Evolutionary conservation across 2,113 vertebrate species (phyloP).

Genomic region (Apus apus): DNA sequence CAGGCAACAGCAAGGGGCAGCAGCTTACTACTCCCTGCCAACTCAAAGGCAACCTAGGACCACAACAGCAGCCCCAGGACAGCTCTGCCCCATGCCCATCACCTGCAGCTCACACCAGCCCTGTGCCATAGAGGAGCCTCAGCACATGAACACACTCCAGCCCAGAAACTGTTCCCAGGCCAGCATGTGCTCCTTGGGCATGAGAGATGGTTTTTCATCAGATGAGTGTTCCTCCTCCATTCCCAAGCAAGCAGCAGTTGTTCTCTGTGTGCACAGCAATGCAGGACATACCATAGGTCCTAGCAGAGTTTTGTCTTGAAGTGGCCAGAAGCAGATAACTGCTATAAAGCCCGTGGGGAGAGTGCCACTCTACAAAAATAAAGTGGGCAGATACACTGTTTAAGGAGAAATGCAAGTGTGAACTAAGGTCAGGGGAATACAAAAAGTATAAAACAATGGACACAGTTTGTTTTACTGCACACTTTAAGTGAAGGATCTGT

Average conservation of each 20-base stretch:
- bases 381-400: background rate
- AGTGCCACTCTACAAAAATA: background rate
- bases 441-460: background rate
- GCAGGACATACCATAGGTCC: background rate
- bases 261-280: background rate
- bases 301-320: background rate
- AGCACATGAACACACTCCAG: background rate
- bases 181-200: background rate
- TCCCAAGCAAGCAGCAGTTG: background rate
- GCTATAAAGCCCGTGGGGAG: fast-evolving
- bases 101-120: background rate
- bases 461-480: background rate
- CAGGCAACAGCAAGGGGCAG: background rate
- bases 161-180: background rate
- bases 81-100: background rate
- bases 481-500: background rate
- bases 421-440: background rate
- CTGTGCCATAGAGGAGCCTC: background rate
- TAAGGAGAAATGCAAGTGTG: background rate
- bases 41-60: background rate
- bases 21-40: background rate
- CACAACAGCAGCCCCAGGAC: background rate
- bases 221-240: background rate
- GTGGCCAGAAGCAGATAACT: background rate
- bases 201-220: background rate